Percentiles rank a stretch among this genome's conserved stretches.
phyloP scores from a whole-genome alignment of 2,888 invertebrate genomes.

The Cephalotes varians region DNA sequence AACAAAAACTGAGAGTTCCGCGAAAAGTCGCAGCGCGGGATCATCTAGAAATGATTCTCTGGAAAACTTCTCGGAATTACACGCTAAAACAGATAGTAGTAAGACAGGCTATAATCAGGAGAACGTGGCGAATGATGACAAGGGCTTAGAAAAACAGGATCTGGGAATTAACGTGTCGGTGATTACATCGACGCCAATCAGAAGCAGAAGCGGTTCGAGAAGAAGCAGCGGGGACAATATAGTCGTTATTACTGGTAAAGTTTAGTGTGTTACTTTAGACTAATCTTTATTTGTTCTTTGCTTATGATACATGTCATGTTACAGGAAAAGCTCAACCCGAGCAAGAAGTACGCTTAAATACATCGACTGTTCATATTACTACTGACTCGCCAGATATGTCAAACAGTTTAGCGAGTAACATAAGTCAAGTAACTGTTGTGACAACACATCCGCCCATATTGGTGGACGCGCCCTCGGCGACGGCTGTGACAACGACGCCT shows the following conservation, averaged over 20 bases:
- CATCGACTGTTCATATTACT: conserved; percentile 87
- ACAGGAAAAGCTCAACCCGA: conserved; percentile 79
- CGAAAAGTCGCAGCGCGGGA: conserved; percentile 81
- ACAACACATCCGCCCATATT: conserved; percentile 94
- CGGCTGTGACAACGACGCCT: conserved; percentile 90
- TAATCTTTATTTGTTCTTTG: too few species aligned
- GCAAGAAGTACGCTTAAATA: conserved; percentile 84
- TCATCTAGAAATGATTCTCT: conserved; percentile 82
- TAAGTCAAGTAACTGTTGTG: conserved; percentile 93
- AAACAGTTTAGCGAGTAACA: conserved; percentile 92
- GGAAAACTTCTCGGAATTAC: conserved; percentile 79
- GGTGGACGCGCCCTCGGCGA: conserved; percentile 90
- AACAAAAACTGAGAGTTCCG: conserved; percentile 69
- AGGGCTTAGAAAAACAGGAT: conserved; percentile 72
- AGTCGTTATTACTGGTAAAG: conserved; percentile 83
- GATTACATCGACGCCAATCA: conserved; percentile 83
- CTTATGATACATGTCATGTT: not conserved
- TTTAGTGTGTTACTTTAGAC: not conserved
- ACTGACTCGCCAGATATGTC: conserved; percentile 88
- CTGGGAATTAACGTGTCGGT: conserved; percentile 83
- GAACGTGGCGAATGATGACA: conserved; percentile 73
- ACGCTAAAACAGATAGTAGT: conserved; percentile 66
- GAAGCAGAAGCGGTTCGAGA: conserved; percentile 78
- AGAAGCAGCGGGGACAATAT: conserved; percentile 82
- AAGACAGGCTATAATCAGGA: conserved; percentile 60